Evolutionary conservation across 2,888 invertebrate species (phyloP).

Genomic region (Celastrina argiolus): DNA sequence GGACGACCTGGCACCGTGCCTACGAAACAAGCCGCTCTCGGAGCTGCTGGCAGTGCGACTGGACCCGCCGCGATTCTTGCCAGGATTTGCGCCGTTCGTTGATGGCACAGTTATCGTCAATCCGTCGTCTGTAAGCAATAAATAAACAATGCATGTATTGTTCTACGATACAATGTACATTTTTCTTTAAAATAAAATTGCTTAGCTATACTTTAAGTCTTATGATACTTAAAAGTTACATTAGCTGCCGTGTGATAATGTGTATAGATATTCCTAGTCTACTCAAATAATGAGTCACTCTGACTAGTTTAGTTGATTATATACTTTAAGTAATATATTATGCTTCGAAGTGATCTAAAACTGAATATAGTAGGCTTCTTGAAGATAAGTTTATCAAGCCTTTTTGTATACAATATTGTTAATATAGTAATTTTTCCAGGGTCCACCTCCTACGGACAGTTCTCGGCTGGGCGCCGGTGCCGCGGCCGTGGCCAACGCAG

Average conservation of each 20-base stretch:
- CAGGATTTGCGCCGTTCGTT: conserved; percentile 96
- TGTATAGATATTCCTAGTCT: background rate
- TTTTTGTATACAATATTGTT: background rate
- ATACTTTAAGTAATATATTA: background rate
- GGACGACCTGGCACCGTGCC: conserved; percentile 91
- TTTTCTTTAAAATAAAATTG: no score
- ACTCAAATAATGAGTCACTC: background rate
- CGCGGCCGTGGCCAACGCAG: conserved; percentile 82
- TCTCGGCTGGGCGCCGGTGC: conserved; percentile 74
- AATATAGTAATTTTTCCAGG: conserved; percentile 45
- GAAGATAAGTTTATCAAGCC: background rate
- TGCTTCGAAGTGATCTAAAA: no score
- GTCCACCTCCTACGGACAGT: conserved; percentile 75
- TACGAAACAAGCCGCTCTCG: conserved; percentile 86
- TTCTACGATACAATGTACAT: background rate
- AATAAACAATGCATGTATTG: background rate
- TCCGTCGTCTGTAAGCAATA: conserved; percentile 75
- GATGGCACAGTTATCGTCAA: conserved; percentile 91
- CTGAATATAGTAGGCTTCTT: no score
- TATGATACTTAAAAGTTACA: no score
- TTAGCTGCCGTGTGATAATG: no score
- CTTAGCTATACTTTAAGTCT: background rate
- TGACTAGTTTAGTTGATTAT: background rate
- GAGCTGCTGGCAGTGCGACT: conserved; percentile 85
- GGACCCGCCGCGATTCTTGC: conserved; percentile 88